These are phyloP conservation scores for Mythimna lalbum DNA, from an alignment of 2,888 invertebrate genomes.

Conservation along the genomic window DNA sequence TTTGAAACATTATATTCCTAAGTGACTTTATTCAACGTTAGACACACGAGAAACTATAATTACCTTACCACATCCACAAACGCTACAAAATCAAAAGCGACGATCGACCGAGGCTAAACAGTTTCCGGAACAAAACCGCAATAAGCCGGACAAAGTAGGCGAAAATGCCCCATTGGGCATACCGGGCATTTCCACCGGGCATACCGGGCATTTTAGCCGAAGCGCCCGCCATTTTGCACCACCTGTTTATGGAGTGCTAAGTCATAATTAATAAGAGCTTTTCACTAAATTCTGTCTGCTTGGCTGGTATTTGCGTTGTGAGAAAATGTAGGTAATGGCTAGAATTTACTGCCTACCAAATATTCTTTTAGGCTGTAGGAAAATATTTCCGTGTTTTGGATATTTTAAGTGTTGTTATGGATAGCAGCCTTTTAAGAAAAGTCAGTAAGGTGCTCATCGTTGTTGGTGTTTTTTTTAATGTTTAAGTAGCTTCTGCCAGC, in stretches of 20 bases:
- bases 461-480: too few relatives aligned
- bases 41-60: background rate
- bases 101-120: conserved; percentile 37
- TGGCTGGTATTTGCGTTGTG: background rate
- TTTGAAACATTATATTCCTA: background rate
- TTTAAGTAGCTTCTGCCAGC: too few relatives aligned
- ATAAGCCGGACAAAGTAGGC: conserved; percentile 33
- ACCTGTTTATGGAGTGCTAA: conserved; percentile 43
- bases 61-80: background rate
- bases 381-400: conserved; percentile 2
- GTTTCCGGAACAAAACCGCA: conserved; percentile 42
- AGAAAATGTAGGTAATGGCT: background rate
- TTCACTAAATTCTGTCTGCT: conserved; percentile 5
- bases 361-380: background rate
- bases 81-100: conserved; percentile 7
- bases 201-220: conserved; percentile 30
- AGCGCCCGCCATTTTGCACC: conserved; percentile 21
- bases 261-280: conserved; percentile 56
- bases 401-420: background rate
- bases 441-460: background rate
- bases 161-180: conserved; percentile 27
- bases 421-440: background rate
- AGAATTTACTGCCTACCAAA: background rate
- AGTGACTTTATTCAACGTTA: background rate
- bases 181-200: conserved; percentile 29